Base-by-base conservation (phyloP, 2,888 invertebrate species). In the Leptinotarsa tumamoca region DNA sequence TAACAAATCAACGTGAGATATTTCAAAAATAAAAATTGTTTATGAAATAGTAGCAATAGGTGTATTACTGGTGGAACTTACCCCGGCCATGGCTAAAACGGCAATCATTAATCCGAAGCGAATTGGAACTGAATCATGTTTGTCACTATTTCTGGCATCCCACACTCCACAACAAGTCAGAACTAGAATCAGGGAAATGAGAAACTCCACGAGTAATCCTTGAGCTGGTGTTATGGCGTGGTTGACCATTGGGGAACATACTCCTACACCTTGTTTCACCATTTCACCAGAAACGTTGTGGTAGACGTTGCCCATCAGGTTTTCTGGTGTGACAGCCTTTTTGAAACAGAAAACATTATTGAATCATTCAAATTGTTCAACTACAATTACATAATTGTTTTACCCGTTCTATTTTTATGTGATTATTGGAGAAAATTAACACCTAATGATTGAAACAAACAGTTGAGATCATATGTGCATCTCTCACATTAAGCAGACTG, bases 131-230 rank as follows among this genome's bases (percentile, higher is more conserved):
- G 93, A 93, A 79, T 95, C 95, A 68, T 91, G 91, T 83, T 92
- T 92, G 67, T 90, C 89, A 27, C 89, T 86, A 84, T 94, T 94
- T 75, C 93, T 90, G 10, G 92, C 91, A 86, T 95, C 95, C 94
- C 94, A 94, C 7, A 94, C 89, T 0, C 92, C 92, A 84, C 94
- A 94, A 78, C 92, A 92, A 43, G 95, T 89, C 68, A 94, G 89
- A 33, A 92, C 90, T 50, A 95, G 88, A 0, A 93, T 90, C 4
- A 90, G 89, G 0, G 95, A 93, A n/a, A 93, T 89, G 0, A 93
- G 83, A 67, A 92, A 90, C 86, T 95, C 95, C 71, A 93, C 90
- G 17, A 90, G 87, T n/a, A 93, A 84, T 7, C 91, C 92, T 86
- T 94, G 92, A 14, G 88, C 27, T 72, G 84, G 80, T 69, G 82